phyloP scores from a whole-genome alignment of 92 coral and sea anemone genomes.

The Bergia puertoricense region DNA sequence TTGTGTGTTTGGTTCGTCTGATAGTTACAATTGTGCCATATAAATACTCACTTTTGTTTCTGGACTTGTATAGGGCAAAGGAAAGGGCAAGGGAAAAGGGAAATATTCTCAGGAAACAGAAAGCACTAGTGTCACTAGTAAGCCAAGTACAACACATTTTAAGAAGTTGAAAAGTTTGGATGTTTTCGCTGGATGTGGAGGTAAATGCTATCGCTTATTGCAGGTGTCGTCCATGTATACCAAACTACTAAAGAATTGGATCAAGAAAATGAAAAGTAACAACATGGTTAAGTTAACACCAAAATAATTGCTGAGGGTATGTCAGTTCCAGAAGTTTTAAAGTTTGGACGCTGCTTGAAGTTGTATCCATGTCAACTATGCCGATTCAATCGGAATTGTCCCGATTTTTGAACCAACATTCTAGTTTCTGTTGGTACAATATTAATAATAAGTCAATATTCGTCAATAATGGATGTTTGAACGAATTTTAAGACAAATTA shows the following conservation, averaged over 20 bases:
- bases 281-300: background rate
- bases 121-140: constrained; percentile 17
- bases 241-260: too few relatives aligned
- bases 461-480: too few relatives aligned
- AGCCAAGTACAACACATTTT: constrained; percentile 17
- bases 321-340: too few relatives aligned
- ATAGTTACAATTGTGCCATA: too few relatives aligned
- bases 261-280: background rate
- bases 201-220: constrained; percentile 37
- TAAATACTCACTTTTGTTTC: background rate
- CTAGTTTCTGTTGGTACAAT: too few relatives aligned
- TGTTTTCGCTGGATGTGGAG: constrained; percentile 98
- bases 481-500: too few relatives aligned
- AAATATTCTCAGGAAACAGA: constrained; percentile 49
- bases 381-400: too few relatives aligned
- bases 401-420: too few relatives aligned
- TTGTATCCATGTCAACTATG: too few relatives aligned
- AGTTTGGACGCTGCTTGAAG: too few relatives aligned
- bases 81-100: constrained; percentile 90
- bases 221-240: background rate
- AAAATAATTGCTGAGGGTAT: background rate
- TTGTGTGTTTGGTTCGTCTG: too few relatives aligned
- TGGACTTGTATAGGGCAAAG: constrained; percentile 62
- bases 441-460: too few relatives aligned
- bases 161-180: constrained; percentile 78